Evolutionary conservation across 2,113 vertebrate species (phyloP).

Genomic region (Crocuta crocuta): DNA sequence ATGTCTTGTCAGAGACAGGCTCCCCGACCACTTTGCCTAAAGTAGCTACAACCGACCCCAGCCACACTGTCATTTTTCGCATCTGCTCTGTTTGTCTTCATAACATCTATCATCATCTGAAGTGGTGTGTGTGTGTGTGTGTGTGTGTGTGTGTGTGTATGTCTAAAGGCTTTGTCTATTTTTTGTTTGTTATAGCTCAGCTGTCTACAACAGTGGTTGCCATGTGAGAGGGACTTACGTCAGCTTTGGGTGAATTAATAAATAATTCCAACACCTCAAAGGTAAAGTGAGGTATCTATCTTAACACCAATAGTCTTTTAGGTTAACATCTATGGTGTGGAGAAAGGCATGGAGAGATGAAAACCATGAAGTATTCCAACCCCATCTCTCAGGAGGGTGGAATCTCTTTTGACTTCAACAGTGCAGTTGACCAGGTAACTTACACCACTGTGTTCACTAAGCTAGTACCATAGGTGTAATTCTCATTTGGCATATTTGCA

Average conservation of each 20-base stretch:
- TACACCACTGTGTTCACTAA: too few species aligned
- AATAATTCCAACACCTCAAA: neutral
- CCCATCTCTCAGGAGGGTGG: neutral
- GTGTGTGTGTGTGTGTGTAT: accelerated
- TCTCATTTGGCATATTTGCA: accelerated
- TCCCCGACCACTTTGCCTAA: neutral
- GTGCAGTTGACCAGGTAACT: accelerated
- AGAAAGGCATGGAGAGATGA: neutral
- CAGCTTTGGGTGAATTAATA: neutral
- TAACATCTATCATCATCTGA: too few species aligned
- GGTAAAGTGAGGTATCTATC: neutral
- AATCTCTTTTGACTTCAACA: neutral
- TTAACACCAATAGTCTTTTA: neutral
- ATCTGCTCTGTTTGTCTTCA: neutral
- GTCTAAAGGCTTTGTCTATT: neutral
- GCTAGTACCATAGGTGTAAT: accelerated
- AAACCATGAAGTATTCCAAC: neutral
- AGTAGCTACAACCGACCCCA: neutral
- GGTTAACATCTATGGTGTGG: neutral
- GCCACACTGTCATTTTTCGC: neutral
- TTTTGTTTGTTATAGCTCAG: neutral
- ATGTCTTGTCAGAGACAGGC: neutral
- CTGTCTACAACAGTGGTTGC: neutral
- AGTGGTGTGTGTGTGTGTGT: neutral
- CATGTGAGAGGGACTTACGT: too few species aligned